Conservation (phyloP, 64 coral and sea anemone genomes). For the Trachythela sp. region DNA sequence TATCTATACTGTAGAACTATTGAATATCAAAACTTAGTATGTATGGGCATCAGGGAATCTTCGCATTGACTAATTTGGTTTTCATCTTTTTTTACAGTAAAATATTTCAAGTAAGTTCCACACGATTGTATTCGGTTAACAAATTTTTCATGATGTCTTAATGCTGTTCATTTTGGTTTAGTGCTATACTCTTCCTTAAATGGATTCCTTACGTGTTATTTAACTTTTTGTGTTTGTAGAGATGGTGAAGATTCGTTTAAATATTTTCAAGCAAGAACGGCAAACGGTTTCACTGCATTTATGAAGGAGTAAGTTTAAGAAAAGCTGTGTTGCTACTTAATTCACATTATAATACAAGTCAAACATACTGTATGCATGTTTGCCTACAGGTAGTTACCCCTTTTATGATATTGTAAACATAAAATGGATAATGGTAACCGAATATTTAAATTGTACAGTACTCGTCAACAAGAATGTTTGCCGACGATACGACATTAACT, state of each 20-base stretch:
- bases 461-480: no score
- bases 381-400: no score
- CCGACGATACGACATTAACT: no score
- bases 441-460: no score
- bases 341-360: no score
- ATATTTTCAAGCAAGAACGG: conserved; percentile 56
- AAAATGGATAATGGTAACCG: no score
- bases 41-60: neutral
- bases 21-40: no score
- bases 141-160: neutral
- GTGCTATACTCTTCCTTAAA: neutral
- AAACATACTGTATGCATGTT: no score
- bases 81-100: conserved; percentile 49
- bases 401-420: no score
- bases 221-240: conserved; percentile 50
- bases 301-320: conserved; percentile 73
- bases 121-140: neutral
- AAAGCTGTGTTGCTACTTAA: no score
- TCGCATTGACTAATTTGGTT: neutral
- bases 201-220: neutral
- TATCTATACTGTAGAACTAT: no score
- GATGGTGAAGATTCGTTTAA: conserved; percentile 81
- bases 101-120: conserved; percentile 91
- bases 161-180: neutral
- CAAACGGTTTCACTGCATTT: conserved; percentile 61